phyloP scores from a whole-genome alignment of 2,113 vertebrate genomes.

The Zosterops japonicus region DNA sequence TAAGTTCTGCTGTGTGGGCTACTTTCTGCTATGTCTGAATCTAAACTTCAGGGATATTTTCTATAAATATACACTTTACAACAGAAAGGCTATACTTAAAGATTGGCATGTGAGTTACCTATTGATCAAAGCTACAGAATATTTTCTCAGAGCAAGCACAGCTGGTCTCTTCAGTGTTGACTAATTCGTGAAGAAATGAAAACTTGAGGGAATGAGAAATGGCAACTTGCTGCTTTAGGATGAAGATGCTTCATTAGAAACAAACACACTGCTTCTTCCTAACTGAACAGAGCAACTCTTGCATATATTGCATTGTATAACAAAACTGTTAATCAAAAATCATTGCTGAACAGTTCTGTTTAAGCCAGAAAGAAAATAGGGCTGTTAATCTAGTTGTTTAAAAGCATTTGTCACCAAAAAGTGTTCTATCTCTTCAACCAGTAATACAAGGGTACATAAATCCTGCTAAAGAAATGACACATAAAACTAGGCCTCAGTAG shows the following conservation, averaged over 20 bases:
- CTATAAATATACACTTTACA: background rate
- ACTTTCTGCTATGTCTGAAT: background rate
- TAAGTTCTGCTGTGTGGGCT: background rate
- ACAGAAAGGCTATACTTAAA: background rate
- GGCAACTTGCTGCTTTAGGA: background rate
- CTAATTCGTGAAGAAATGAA: background rate
- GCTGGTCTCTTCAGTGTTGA: background rate
- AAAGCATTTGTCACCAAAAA: background rate
- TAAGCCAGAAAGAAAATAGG: background rate
- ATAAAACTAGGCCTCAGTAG: background rate
- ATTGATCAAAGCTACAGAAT: background rate
- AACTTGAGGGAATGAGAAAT: background rate
- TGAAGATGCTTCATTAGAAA: background rate
- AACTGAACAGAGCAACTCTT: background rate
- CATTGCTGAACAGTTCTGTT: background rate
- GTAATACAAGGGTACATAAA: background rate
- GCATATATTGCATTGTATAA: background rate
- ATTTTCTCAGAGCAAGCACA: background rate
- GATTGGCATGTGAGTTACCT: background rate
- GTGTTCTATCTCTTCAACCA: background rate
- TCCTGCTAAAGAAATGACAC: background rate
- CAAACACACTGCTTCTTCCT: background rate
- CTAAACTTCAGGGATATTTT: background rate
- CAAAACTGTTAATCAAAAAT: background rate
- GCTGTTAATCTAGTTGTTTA: background rate